These are phyloP conservation scores for Neodon shergylaensis DNA, from an alignment of 2,113 vertebrate genomes.

Conservation along the genomic window DNA sequence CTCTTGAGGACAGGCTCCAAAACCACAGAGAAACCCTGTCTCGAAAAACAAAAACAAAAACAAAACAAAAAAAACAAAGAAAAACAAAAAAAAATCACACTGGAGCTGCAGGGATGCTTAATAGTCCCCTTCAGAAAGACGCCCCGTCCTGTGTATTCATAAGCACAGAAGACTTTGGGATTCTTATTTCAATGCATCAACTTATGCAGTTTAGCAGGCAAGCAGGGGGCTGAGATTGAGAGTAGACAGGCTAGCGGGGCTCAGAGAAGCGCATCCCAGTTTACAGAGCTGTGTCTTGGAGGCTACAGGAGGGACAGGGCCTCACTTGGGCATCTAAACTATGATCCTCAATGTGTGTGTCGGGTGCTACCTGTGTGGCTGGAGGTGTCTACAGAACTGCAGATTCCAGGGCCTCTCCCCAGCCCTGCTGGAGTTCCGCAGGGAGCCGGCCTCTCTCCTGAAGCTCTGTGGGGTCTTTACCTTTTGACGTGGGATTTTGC, in stretches of 20 bases:
- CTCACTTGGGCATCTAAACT: neutral
- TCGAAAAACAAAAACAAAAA: too few relatives aligned
- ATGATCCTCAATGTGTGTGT: neutral
- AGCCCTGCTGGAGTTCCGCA: neutral
- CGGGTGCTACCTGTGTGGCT: fast-evolving
- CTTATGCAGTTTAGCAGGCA: conserved; percentile 18
- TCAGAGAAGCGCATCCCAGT: neutral
- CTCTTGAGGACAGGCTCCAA: too few relatives aligned
- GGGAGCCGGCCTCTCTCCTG: neutral
- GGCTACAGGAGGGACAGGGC: neutral
- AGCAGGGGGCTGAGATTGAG: neutral
- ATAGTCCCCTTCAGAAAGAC: conserved; percentile 75
- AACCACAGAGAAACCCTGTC: too few relatives aligned
- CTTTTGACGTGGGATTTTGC: neutral
- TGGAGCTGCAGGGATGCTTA: conserved; percentile 63
- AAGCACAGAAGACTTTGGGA: conserved; percentile 72
- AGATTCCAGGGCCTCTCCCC: neutral
- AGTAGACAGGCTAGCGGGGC: neutral
- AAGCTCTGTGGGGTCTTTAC: neutral
- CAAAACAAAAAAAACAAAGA: too few relatives aligned
- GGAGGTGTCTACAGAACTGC: neutral
- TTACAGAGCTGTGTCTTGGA: neutral
- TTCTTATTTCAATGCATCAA: conserved; percentile 68
- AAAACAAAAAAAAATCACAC: conserved; percentile 59
- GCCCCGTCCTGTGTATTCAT: conserved; percentile 70